phyloP scores from a whole-genome alignment of 92 coral and sea anemone genomes.

The Meandrina meandrites region DNA sequence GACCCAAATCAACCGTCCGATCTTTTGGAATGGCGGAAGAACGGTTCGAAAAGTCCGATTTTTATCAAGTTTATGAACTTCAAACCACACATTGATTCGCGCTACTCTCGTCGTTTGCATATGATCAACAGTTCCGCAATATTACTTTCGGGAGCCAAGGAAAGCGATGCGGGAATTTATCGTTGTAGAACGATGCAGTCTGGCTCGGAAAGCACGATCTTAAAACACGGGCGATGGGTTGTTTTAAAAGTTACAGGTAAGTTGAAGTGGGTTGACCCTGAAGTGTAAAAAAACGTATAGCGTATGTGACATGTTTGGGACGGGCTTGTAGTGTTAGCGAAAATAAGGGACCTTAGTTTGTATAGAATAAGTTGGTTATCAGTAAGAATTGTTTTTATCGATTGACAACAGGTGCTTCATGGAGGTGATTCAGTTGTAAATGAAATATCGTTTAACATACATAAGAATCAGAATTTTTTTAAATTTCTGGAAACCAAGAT shows the following conservation, averaged over 20 bases:
- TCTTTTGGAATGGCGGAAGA: slow-evolving; percentile 85
- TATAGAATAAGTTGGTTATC: slow-evolving; percentile 5
- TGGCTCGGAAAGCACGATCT: slow-evolving; percentile 54
- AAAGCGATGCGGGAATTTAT: slow-evolving; percentile 82
- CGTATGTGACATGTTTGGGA: background rate
- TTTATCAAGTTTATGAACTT: slow-evolving; percentile 85
- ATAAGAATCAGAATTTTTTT: background rate
- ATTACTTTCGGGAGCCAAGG: slow-evolving; percentile 70
- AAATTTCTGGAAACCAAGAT: background rate
- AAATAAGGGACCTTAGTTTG: background rate
- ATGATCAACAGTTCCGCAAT: slow-evolving; percentile 77
- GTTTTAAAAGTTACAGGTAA: slow-evolving; percentile 81
- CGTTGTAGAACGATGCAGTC: slow-evolving; percentile 77
- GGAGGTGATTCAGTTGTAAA: background rate
- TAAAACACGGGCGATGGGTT: slow-evolving; percentile 77
- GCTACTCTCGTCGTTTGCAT: slow-evolving; percentile 79
- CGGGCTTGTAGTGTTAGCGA: background rate
- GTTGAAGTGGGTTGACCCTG: background rate
- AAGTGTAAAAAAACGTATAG: background rate
- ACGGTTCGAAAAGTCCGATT: slow-evolving; percentile 75
- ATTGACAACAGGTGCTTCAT: slow-evolving; percentile 4
- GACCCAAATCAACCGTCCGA: slow-evolving; percentile 40
- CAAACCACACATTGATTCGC: slow-evolving; percentile 75
- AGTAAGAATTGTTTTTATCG: background rate
- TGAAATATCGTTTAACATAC: background rate